phyloP scores from a whole-genome alignment of 1,140 invertebrate genomes.

The Drosophila santomea region DNA sequence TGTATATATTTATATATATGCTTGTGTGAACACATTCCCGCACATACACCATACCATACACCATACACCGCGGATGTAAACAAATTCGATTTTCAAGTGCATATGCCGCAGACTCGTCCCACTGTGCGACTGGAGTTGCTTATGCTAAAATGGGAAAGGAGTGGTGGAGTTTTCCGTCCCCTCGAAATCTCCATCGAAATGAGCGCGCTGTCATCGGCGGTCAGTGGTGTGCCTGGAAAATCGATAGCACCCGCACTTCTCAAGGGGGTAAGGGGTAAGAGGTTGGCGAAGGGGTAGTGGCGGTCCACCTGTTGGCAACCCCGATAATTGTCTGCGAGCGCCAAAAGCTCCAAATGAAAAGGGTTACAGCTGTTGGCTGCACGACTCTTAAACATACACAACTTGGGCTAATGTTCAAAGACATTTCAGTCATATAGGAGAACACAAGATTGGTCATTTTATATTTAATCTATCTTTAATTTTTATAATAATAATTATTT shows the following conservation, averaged over 20 bases:
- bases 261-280: not conserved
- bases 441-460: too few relatives aligned
- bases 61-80: slow-evolving; percentile 39
- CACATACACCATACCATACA: slow-evolving; percentile 15
- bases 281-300: slow-evolving; percentile 8
- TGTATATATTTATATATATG: not conserved
- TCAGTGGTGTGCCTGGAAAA: slow-evolving; percentile 53
- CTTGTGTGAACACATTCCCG: slow-evolving; percentile 8
- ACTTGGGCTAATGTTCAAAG: too few relatives aligned
- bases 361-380: slow-evolving; percentile 50
- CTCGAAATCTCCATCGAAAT: slow-evolving; percentile 6
- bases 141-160: slow-evolving; percentile 9
- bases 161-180: not conserved
- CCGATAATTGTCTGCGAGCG: slow-evolving; percentile 22
- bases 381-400: too few relatives aligned
- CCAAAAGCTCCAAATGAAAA: slow-evolving; percentile 16
- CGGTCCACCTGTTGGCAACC: slow-evolving; percentile 68
- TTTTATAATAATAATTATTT: too few relatives aligned
- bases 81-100: slow-evolving; percentile 66
- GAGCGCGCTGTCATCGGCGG: slow-evolving; percentile 34
- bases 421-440: too few relatives aligned
- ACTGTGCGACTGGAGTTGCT: slow-evolving; percentile 51
- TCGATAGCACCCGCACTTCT: slow-evolving; percentile 51
- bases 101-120: slow-evolving; percentile 25
- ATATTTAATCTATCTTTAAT: too few relatives aligned